These are phyloP conservation scores for Xanthia togata DNA, from an alignment of 2,888 invertebrate species.

Conservation along the genomic window DNA sequence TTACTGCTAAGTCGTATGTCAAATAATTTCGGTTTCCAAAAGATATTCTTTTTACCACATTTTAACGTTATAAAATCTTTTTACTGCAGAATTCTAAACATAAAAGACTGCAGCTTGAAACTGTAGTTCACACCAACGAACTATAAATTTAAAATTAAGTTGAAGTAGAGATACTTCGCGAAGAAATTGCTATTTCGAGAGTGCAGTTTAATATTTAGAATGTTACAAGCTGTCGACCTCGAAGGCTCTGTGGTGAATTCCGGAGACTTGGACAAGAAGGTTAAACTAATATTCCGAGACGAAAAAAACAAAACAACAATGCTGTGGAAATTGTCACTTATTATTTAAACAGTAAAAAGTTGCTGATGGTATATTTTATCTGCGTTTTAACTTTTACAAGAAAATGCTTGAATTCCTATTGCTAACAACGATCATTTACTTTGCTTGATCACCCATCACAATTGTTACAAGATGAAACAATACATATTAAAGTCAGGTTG, in stretches of 20 bases:
- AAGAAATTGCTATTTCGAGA: constrained; percentile 65
- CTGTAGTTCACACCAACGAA: constrained; percentile 67
- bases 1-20: background rate
- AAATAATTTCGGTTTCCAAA: constrained; percentile 3
- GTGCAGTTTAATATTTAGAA: constrained; percentile 71
- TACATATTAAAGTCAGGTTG: background rate
- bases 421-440: background rate
- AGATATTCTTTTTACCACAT: constrained; percentile 5
- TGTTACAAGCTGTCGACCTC: constrained; percentile 65
- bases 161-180: constrained; percentile 63
- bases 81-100: constrained; percentile 40
- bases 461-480: background rate
- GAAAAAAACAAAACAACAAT: constrained; percentile 33
- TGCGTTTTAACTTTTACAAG: background rate
- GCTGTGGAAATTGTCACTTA: constrained; percentile 3
- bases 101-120: constrained; percentile 54
- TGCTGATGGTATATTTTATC: background rate
- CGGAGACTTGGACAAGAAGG: constrained; percentile 41
- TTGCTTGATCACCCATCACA: background rate
- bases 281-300: constrained; percentile 54
- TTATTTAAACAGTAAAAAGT: constrained; percentile 16
- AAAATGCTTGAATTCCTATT: background rate
- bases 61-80: constrained; percentile 38
- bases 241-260: constrained; percentile 54
- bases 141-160: constrained; percentile 67